A percentile compares a stretch with the other conserved stretches of the same genome.
phyloP scores from a whole-genome alignment of 2,113 vertebrate genomes.

The Brienomyrus longianalis region DNA sequence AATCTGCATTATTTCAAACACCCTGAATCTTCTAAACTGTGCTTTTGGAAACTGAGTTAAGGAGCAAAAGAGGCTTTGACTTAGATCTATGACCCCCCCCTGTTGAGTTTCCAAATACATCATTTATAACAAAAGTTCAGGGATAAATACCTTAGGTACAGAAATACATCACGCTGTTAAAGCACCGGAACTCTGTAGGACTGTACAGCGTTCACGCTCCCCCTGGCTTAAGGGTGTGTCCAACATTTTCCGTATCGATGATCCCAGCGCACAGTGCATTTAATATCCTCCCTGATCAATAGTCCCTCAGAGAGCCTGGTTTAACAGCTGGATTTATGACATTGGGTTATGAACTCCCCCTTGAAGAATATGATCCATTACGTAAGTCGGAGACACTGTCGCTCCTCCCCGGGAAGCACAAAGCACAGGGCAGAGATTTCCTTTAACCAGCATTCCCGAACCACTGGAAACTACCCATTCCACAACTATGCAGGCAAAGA shows the following conservation, averaged over 20 bases:
- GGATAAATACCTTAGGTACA: not conserved
- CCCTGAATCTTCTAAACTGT: not conserved
- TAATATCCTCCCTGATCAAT: conserved; percentile 24
- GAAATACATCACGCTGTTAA: not conserved
- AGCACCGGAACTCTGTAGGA: not conserved
- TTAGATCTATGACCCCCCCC: not conserved
- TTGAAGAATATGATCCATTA: conserved; percentile 26
- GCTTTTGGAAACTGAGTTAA: conserved; percentile 21
- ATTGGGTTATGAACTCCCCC: conserved; percentile 8
- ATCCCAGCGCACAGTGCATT: conserved; percentile 19
- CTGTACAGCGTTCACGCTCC: not conserved
- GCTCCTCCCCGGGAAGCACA: conserved; percentile 21
- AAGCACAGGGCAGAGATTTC: conserved; percentile 29
- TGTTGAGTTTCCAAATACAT: not conserved
- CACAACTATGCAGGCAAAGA: no score
- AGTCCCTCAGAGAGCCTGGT: not conserved
- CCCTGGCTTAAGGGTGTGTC: not conserved
- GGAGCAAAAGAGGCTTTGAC: not conserved
- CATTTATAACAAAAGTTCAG: not conserved
- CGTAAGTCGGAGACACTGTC: not conserved
- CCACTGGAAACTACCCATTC: not conserved
- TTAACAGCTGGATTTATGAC: conserved; percentile 29
- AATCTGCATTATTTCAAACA: conserved; percentile 11
- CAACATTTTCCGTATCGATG: conserved; percentile 18
- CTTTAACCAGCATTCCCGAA: not conserved